phyloP scores from a whole-genome alignment of 2,797 vertebrate genomes.

The Eidolon dupreanum region DNA sequence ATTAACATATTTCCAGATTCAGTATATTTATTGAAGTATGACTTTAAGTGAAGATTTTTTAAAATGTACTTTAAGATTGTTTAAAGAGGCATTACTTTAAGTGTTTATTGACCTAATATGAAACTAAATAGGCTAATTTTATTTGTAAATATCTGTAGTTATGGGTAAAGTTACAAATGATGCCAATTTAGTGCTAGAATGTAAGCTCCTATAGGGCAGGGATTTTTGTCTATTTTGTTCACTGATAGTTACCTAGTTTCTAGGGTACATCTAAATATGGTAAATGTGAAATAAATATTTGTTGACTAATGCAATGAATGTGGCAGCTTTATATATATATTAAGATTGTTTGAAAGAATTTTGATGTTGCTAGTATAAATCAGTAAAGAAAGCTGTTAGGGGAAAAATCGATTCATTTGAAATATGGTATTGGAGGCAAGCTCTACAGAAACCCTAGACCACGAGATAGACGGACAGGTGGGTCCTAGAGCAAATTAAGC shows the following conservation, averaged over 20 bases:
- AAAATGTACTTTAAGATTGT: neutral
- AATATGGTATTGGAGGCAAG: neutral
- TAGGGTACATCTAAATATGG: neutral
- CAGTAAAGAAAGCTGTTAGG: neutral
- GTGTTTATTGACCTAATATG: neutral
- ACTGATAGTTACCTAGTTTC: neutral
- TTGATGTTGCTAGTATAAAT: neutral
- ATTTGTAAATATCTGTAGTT: neutral
- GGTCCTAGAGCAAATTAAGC: neutral
- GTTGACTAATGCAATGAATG: neutral
- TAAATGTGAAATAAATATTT: neutral
- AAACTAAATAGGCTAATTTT: neutral
- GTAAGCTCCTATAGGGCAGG: neutral
- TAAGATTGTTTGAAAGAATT: neutral
- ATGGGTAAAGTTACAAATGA: neutral
- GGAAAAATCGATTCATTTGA: neutral
- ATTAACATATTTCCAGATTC: neutral
- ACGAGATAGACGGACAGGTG: neutral
- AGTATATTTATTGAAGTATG: neutral
- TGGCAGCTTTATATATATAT: neutral
- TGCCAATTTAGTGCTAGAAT: neutral
- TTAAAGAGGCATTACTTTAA: neutral
- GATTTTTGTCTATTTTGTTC: neutral
- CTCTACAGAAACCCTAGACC: neutral
- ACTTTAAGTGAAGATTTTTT: neutral